These are phyloP conservation scores for Flabesymbios commensalis DNA, from an alignment of 2,888 invertebrate species.

Conservation along the genomic window DNA sequence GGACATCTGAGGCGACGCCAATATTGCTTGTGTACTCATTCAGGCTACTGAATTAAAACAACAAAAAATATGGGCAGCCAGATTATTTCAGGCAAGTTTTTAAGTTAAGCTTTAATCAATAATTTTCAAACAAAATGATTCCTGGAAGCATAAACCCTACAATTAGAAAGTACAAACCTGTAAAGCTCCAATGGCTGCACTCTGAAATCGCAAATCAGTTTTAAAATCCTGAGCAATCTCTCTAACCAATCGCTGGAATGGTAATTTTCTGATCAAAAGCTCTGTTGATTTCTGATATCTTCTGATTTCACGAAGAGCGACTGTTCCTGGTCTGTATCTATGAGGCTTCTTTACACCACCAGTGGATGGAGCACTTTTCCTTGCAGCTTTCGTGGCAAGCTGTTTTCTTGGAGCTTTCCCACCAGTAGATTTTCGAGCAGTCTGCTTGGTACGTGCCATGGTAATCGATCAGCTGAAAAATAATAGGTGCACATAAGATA, in stretches of 20 bases:
- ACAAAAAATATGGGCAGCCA: too few relatives aligned
- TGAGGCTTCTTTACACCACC: conserved; percentile 62
- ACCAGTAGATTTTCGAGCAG: conserved; percentile 61
- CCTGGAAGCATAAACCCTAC: too few relatives aligned
- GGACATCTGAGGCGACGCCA: too few relatives aligned
- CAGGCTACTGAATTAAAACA: too few relatives aligned
- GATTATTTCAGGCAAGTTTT: too few relatives aligned
- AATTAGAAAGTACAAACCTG: conserved; percentile 50
- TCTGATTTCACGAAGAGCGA: conserved; percentile 61
- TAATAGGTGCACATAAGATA: too few relatives aligned
- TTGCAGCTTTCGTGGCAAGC: conserved; percentile 61
- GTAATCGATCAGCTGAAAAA: background rate
- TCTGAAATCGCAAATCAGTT: conserved; percentile 61
- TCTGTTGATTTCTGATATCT: conserved; percentile 62
- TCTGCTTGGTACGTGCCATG: conserved; percentile 63
- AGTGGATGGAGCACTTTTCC: conserved; percentile 62
- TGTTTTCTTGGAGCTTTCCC: conserved; percentile 62
- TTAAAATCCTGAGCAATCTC: conserved; percentile 63
- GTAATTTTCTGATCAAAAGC: conserved; percentile 59
- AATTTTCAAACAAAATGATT: too few relatives aligned
- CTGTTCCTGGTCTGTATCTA: conserved; percentile 62
- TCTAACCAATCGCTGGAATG: conserved; percentile 61
- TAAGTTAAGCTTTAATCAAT: too few relatives aligned
- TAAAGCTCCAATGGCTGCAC: conserved; percentile 61
- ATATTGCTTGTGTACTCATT: too few relatives aligned